phyloP scores from a whole-genome alignment of 2,113 vertebrate genomes.

The Python bivittatus region DNA sequence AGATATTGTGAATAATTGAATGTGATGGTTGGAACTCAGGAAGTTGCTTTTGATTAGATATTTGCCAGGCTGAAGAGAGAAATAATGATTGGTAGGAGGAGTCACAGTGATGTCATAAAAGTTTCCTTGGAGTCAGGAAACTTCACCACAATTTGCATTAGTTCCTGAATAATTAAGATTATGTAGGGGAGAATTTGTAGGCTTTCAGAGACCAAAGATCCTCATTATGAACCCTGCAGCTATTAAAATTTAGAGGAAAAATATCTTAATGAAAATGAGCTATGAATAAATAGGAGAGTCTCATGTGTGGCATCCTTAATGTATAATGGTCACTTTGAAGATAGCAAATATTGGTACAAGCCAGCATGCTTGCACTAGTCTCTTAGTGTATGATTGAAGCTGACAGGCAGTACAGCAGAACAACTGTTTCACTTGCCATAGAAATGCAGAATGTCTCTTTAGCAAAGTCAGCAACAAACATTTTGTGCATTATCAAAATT shows the following conservation, averaged over 20 bases:
- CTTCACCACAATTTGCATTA: background rate
- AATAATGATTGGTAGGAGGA: background rate
- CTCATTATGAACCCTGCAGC: background rate
- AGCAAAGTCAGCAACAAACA: background rate
- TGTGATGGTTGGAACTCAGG: background rate
- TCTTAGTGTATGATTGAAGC: background rate
- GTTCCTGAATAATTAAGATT: background rate
- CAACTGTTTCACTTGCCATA: background rate
- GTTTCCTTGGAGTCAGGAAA: constrained; percentile 11
- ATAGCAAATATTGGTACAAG: background rate
- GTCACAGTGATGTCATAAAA: constrained; percentile 5
- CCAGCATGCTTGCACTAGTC: background rate
- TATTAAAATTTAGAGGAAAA: background rate
- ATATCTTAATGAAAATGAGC: background rate
- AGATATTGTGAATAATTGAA: background rate
- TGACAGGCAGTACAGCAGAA: background rate
- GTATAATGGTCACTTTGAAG: background rate
- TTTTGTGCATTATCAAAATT: background rate
- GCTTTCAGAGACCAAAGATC: background rate
- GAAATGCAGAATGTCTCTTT: background rate
- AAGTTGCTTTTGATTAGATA: background rate
- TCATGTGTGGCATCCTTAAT: background rate
- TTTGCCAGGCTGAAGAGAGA: background rate
- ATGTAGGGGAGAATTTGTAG: background rate
- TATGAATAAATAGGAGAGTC: background rate